These are phyloP conservation scores for Capromys pilorides DNA, from an alignment of 2,797 vertebrate genomes.

Conservation along the genomic window DNA sequence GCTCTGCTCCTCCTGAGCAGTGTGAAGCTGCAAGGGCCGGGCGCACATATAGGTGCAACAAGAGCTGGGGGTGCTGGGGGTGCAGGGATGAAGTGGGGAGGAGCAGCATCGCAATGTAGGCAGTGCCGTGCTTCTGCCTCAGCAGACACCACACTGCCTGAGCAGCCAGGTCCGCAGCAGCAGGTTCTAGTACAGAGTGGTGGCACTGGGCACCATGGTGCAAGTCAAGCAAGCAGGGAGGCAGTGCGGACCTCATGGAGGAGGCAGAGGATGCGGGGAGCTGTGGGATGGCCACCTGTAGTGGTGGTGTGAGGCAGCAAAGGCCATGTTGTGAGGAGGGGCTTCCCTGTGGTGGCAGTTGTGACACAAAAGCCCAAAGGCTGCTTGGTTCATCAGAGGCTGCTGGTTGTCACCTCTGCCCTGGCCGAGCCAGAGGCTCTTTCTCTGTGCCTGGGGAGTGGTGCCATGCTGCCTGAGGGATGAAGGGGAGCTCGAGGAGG, in stretches of 20 bases:
- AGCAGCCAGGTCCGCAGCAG: neutral
- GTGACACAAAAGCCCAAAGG: neutral
- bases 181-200: neutral
- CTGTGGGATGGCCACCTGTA: neutral
- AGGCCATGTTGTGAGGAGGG: neutral
- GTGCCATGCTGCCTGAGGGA: neutral
- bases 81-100: neutral
- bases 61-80: neutral
- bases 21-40: rapidly evolving
- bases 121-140: too few relatives aligned
- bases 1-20: neutral
- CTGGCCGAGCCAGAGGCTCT: neutral
- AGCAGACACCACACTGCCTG: too few relatives aligned
- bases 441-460: neutral
- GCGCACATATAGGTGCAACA: neutral
- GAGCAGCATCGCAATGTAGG: neutral
- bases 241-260: neutral
- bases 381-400: neutral
- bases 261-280: neutral
- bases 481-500: neutral
- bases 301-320: too few relatives aligned
- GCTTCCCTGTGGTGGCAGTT: neutral
- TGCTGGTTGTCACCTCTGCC: rapidly evolving
- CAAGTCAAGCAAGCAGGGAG: neutral
- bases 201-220: neutral